phyloP scores from a whole-genome alignment of 2,113 vertebrate species.

The Rhinopithecus roxellana region DNA sequence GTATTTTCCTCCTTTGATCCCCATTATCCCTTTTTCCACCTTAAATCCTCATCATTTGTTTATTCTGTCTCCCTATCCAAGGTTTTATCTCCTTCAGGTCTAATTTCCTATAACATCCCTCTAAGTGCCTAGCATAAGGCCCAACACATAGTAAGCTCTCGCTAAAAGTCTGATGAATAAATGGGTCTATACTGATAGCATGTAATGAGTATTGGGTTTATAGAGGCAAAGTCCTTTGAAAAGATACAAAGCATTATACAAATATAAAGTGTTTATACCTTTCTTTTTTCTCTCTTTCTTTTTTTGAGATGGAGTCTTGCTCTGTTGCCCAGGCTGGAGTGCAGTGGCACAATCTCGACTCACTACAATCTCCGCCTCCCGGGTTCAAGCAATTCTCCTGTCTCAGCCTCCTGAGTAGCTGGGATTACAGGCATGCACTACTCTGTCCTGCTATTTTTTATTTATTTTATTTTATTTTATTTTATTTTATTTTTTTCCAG shows the following conservation, averaged over 20 bases:
- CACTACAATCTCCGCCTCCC: no score
- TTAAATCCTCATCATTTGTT: background rate
- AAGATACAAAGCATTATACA: background rate
- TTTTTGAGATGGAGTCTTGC: no score
- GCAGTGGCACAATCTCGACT: no score
- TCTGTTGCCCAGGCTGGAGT: no score
- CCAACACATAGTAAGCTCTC: background rate
- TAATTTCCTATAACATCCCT: background rate
- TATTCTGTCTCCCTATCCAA: background rate
- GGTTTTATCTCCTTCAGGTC: background rate
- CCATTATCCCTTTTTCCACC: background rate
- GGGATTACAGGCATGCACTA: no score
- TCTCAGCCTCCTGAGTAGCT: no score
- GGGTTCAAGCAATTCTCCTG: no score
- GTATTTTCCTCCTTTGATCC: background rate
- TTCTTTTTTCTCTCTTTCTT: background rate
- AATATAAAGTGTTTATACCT: background rate
- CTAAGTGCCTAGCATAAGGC: background rate
- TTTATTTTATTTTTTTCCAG: no score
- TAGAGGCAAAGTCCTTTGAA: background rate
- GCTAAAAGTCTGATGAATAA: background rate
- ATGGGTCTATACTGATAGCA: background rate
- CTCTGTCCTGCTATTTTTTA: no score
- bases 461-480: no score
- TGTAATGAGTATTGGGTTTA: background rate